Percentiles rank a stretch among this genome's conserved stretches.
Evolutionary conservation across 2,797 vertebrate species (phyloP).

Genomic region (Melanotaenia maccullochi): DNA sequence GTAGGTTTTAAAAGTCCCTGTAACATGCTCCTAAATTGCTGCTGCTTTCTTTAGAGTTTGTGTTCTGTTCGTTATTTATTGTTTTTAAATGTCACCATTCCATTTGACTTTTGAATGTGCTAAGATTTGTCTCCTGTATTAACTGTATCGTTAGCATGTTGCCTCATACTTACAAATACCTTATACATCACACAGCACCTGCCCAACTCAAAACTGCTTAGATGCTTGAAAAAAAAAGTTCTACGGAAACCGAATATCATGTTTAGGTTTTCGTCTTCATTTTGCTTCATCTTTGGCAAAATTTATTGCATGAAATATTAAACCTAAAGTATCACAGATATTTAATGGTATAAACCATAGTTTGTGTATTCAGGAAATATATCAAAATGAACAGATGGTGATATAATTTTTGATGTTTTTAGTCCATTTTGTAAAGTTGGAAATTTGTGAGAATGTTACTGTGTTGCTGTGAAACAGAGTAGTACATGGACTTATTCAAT

Average conservation of each 20-base stretch:
- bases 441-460: constrained; percentile 55
- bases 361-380: constrained; percentile 49
- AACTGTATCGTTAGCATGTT: constrained; percentile 39
- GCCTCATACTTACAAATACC: constrained; percentile 26
- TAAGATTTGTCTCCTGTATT: constrained; percentile 59
- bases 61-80: constrained; percentile 64
- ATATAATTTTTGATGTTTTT: constrained; percentile 48
- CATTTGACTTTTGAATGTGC: constrained; percentile 82
- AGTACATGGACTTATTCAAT: constrained; percentile 53
- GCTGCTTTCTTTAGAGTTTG: constrained; percentile 50
- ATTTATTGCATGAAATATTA: constrained; percentile 64
- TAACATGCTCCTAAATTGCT: constrained; percentile 63
- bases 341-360: constrained; percentile 41
- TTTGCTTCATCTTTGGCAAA: constrained; percentile 35
- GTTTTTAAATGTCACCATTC: constrained; percentile 83
- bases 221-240: constrained; percentile 27
- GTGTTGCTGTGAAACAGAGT: constrained; percentile 75
- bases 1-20: constrained; percentile 41
- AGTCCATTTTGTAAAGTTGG: constrained; percentile 55
- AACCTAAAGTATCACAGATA: constrained; percentile 35
- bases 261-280: constrained; percentile 28
- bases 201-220: constrained; percentile 27
- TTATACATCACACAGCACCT: constrained; percentile 30
- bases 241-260: constrained; percentile 17
- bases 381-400: constrained; percentile 36